These are phyloP conservation scores for Epirrhoe tristata DNA, from an alignment of 2,888 invertebrate genomes.

Conservation along the genomic window DNA sequence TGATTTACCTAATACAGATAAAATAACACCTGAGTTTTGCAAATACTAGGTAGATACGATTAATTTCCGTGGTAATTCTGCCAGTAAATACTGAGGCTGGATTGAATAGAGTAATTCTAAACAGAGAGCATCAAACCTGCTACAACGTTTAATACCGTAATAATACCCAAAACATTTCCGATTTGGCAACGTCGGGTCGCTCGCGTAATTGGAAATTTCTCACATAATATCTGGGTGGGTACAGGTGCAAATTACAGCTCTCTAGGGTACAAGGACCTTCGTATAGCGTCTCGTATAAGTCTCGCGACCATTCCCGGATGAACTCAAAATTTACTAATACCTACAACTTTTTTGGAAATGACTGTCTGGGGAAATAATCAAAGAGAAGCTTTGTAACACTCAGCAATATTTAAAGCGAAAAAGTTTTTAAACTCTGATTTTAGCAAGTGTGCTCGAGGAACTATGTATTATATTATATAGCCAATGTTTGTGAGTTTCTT, in stretches of 20 bases:
- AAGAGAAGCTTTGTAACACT: constrained; percentile 8
- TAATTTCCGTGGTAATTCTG: background rate
- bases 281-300: constrained; percentile 64
- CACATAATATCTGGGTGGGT: constrained; percentile 74
- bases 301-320: constrained; percentile 59
- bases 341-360: constrained; percentile 47
- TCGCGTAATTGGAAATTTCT: constrained; percentile 73
- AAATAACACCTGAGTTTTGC: background rate
- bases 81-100: background rate
- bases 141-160: constrained; percentile 19
- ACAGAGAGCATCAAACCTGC: constrained; percentile 15
- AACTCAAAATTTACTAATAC: constrained; percentile 48
- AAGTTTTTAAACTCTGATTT: background rate
- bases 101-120: background rate
- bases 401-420: background rate
- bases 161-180: constrained; percentile 44
- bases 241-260: constrained; percentile 81
- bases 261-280: constrained; percentile 68
- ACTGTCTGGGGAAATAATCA: constrained; percentile 33
- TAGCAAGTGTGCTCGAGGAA: background rate
- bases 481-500: background rate
- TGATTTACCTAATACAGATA: no score
- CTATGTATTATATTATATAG: no score
- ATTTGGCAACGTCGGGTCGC: constrained; percentile 47
- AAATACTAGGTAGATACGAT: background rate